Evolutionary conservation across 1,140 invertebrate species (phyloP).

Genomic region (Arion vulgaris): DNA sequence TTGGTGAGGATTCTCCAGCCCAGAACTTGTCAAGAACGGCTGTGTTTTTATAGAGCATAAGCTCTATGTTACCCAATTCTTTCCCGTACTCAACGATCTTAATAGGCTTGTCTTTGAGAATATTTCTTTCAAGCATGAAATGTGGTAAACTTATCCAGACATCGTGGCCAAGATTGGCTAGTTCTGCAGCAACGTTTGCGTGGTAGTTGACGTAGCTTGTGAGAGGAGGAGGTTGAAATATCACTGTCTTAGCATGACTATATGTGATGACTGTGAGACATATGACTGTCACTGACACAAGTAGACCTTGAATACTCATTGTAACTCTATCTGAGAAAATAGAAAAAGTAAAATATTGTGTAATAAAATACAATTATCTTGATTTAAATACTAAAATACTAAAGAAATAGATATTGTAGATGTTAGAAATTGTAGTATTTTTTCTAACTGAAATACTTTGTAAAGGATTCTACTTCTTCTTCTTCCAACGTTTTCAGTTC

Average conservation of each 20-base stretch:
- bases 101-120: constrained; percentile 22
- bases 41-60: not conserved
- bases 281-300: no score
- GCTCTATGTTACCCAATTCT: not conserved
- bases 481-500: no score
- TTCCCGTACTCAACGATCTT: constrained; percentile 19
- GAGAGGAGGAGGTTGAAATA: constrained; percentile 26
- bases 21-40: constrained; percentile 28
- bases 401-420: no score
- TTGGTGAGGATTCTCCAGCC: not conserved
- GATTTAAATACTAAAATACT: no score
- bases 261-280: no score
- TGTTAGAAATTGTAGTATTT: no score
- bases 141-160: constrained; percentile 34
- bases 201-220: constrained; percentile 34
- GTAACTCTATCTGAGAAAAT: no score
- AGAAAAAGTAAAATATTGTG: no score
- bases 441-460: no score
- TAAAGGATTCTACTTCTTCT: no score
- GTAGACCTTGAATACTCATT: no score
- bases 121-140: not conserved
- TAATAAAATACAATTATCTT: no score
- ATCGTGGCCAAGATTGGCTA: constrained; percentile 34
- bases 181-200: constrained; percentile 11
- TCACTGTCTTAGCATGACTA: constrained; percentile 27